phyloP scores from a whole-genome alignment of 2,888 invertebrate genomes.

The Autographa gamma region DNA sequence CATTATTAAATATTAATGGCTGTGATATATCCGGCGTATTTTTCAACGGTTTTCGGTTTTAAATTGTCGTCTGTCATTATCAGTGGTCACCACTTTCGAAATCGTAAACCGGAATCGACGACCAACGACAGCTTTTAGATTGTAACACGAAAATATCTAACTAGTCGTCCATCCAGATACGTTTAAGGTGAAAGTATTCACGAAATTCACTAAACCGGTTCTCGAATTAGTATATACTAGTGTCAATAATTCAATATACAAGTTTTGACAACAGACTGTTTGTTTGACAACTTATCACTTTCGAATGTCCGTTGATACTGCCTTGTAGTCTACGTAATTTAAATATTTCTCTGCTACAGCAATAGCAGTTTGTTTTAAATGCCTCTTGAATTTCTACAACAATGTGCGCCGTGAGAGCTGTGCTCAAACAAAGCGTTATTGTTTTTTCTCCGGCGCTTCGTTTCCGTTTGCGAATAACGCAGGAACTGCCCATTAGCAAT shows the following conservation, averaged over 20 bases:
- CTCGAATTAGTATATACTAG: slow-evolving; percentile 57
- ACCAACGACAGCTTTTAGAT: slow-evolving; percentile 65
- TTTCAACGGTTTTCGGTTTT: slow-evolving; percentile 58
- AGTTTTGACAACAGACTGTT: slow-evolving; percentile 50
- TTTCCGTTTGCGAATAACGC: slow-evolving; percentile 48
- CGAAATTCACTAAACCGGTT: slow-evolving; percentile 64
- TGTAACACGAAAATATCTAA: slow-evolving; percentile 53
- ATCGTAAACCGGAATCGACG: slow-evolving; percentile 73
- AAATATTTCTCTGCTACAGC: slow-evolving; percentile 30
- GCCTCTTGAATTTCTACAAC: slow-evolving; percentile 57
- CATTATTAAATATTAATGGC: slow-evolving; percentile 48
- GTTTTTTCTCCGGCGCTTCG: slow-evolving; percentile 59
- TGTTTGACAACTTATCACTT: slow-evolving; percentile 52
- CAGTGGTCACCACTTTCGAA: slow-evolving; percentile 77
- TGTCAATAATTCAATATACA: slow-evolving; percentile 46
- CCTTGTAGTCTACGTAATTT: slow-evolving; percentile 37
- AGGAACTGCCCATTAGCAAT: slow-evolving; percentile 56
- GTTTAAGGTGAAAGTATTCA: slow-evolving; percentile 68
- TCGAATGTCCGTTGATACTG: slow-evolving; percentile 37
- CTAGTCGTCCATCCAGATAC: slow-evolving; percentile 45
- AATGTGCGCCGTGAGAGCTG: slow-evolving; percentile 45
- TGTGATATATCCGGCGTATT: slow-evolving; percentile 45
- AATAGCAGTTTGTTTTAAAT: slow-evolving; percentile 47
- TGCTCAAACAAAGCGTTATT: slow-evolving; percentile 63
- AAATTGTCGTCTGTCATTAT: slow-evolving; percentile 71